Conservation (phyloP, 2,113 vertebrate species). For the Cyanoderma ruficeps region DNA sequence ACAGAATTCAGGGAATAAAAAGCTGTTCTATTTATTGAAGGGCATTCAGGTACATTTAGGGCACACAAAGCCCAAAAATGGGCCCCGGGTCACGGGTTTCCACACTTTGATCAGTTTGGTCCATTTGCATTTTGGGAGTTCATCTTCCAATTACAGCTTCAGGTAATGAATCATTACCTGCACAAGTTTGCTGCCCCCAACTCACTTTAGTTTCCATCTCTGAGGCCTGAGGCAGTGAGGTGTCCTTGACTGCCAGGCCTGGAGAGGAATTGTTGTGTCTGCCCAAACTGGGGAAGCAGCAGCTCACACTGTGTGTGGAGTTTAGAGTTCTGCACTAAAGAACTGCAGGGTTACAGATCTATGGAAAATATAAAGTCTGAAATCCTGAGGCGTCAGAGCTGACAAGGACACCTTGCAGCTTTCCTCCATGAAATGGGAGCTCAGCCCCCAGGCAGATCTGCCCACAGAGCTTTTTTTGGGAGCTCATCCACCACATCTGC, state of each 20-base stretch:
- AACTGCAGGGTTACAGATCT: fast-evolving
- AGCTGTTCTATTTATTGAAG: too few species aligned
- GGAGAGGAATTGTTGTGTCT: not conserved
- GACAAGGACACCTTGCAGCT: not conserved
- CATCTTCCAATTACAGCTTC: too few species aligned
- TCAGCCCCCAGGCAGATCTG: not conserved
- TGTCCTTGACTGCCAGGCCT: not conserved
- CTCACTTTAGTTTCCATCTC: too few species aligned
- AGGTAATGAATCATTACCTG: too few species aligned
- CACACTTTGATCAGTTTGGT: too few species aligned
- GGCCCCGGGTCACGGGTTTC: too few species aligned
- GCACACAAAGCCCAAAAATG: too few species aligned
- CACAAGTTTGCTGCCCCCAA: too few species aligned
- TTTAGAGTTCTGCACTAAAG: not conserved
- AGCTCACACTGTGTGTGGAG: not conserved
- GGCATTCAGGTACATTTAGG: too few species aligned
- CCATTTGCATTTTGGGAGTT: too few species aligned
- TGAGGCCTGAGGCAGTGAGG: not conserved
- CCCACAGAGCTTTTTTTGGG: not conserved
- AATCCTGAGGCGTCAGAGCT: not conserved
- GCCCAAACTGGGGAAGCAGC: not conserved
- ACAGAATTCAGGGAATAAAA: too few species aligned
- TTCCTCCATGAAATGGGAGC: not conserved
- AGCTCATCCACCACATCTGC: not conserved
- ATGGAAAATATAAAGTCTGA: not conserved